Percentiles rank a stretch among this genome's conserved stretches.
Conservation (phyloP, 2,113 vertebrate species). For the Bucco capensis region DNA sequence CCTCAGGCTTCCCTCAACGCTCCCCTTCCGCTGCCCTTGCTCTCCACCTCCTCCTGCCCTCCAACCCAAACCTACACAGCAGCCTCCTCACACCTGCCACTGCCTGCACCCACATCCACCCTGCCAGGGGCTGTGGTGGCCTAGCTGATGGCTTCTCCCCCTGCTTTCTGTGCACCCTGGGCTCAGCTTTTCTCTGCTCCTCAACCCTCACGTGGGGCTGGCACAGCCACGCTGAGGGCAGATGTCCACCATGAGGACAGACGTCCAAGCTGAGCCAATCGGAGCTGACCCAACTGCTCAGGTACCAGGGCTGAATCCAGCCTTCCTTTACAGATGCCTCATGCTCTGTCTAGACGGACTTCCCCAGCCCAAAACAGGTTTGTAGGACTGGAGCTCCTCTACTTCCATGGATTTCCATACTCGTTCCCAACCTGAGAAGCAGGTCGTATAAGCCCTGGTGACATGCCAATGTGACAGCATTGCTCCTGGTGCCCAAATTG, state of each 20-base stretch:
- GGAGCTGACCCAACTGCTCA: background rate
- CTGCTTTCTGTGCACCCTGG: background rate
- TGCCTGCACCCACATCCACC: background rate
- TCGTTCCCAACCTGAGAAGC: constrained; percentile 56
- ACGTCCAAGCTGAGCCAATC: background rate
- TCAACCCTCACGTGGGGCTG: background rate
- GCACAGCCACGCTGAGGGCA: accelerated
- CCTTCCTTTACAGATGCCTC: background rate
- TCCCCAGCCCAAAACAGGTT: background rate
- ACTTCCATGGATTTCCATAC: constrained; percentile 39
- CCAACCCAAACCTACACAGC: background rate
- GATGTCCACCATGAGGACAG: background rate
- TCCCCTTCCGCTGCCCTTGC: background rate
- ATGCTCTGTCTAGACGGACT: constrained; percentile 31
- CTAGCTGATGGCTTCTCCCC: background rate
- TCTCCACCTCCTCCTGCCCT: background rate
- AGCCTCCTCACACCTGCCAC: too few species aligned
- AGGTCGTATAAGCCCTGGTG: background rate
- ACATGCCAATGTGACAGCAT: background rate
- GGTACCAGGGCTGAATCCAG: background rate
- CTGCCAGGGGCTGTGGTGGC: background rate
- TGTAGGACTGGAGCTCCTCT: background rate
- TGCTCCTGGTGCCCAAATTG: background rate
- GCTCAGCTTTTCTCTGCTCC: background rate
- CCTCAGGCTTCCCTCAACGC: background rate